Base-by-base conservation (phyloP, 2,888 invertebrate genomes). In the Acanthopleura granulata region DNA sequence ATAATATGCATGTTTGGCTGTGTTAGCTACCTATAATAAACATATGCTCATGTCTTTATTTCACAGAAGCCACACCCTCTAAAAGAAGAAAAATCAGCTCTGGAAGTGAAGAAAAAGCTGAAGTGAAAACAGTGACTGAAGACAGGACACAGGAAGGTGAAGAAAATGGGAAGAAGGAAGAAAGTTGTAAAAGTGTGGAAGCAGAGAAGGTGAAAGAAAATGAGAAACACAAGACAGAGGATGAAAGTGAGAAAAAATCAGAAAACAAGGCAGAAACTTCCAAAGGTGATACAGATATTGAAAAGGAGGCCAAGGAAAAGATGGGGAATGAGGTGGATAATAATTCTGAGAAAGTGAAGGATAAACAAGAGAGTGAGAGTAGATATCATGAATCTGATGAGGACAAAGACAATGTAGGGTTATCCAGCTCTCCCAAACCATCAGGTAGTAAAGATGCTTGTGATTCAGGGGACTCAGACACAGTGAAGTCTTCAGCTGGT, bases 1-100 rank as follows among this genome's bases (percentile, higher is more conserved):
- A 40, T 6, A 40, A 40, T 40, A 9, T 40, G 40, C 4, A 40
- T 9, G 40, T 40, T 40, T 40, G 3, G 40, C 9, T 6, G 40
- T 40, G 40, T 40, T 40, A 40, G 9, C n/a, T 40, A 40, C 40
- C 9, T 40, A 6, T 40, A 40, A 40, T 40, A 40, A 9, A 40
- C 4, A 9, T 40, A 40, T 40, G 40, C 40, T 40, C 40, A 40
- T 9, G 4, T 40, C 40, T 40, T 40, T 3, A 40, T 40, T n/a
- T 9, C 3, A 18, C 76, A 83, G 82, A 77, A 66, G 84, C 78
- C 57, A 82, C 82, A 12, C 84, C 84, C 49, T 82, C 84, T n/a
- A 85, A 85, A 75, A 76, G 81, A 66, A 76, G 83, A 22, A 74
- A 79, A 57, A 27, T 81, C 14, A 81, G 79, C 74, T 69, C 51